phyloP scores from a whole-genome alignment of 2,113 vertebrate species.

The Aegithalos caudatus region DNA sequence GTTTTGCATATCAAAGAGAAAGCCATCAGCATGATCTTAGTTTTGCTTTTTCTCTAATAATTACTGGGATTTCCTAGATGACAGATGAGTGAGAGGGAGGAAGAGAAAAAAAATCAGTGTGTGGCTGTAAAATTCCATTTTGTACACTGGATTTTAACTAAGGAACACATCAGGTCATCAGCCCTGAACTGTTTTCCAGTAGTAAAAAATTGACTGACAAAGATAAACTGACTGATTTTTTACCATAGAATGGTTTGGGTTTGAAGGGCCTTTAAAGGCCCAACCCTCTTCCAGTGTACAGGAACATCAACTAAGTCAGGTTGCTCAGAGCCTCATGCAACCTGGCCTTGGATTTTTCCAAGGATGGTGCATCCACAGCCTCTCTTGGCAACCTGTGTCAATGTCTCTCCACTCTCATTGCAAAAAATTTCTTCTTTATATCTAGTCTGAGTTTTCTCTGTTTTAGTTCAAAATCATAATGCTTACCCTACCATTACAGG shows the following conservation, averaged over 20 bases:
- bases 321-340: background rate
- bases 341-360: background rate
- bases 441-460: background rate
- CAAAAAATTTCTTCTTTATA: background rate
- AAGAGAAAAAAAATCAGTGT: background rate
- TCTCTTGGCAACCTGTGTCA: background rate
- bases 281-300: background rate
- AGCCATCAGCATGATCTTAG: background rate
- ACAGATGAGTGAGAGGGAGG: background rate
- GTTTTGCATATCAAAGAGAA: background rate
- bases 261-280: background rate
- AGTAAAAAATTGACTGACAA: background rate
- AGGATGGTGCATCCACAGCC: accelerated
- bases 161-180: background rate
- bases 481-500: background rate
- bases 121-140: background rate
- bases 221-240: background rate
- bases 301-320: background rate
- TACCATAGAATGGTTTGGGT: background rate
- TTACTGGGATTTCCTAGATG: background rate
- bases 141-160: background rate
- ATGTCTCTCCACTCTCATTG: background rate
- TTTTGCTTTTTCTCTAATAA: background rate
- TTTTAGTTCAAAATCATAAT: background rate
- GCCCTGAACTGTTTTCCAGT: background rate